Evolutionary conservation across 2,113 vertebrate genomes (phyloP).

Genomic region (Megaptera novaeangliae): DNA sequence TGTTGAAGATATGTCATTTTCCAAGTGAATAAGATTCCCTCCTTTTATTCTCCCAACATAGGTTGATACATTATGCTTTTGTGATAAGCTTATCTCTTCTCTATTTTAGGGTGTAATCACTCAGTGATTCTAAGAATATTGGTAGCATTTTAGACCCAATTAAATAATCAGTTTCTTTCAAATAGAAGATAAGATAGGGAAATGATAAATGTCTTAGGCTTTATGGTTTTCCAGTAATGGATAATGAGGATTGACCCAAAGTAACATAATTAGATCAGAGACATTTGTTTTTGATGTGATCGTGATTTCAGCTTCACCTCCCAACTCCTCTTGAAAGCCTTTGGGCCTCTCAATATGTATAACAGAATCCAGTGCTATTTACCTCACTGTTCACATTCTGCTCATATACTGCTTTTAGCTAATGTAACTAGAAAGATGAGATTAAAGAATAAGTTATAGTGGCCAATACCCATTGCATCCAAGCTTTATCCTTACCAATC

Average conservation of each 20-base stretch:
- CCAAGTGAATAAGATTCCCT: background rate
- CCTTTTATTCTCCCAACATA: background rate
- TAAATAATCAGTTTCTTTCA: conserved; percentile 12
- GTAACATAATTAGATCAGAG: conserved; percentile 29
- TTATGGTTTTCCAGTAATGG: conserved; percentile 29
- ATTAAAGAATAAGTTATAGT: background rate
- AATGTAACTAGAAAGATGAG: background rate
- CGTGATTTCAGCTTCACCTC: background rate
- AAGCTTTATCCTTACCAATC: background rate
- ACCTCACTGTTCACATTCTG: background rate
- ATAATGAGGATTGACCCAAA: conserved; percentile 38
- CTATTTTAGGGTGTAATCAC: background rate
- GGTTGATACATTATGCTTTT: conserved; percentile 15
- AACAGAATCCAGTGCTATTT: background rate
- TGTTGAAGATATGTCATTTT: background rate
- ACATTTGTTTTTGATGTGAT: conserved; percentile 20
- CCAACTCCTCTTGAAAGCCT: background rate
- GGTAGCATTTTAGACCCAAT: conserved; percentile 18
- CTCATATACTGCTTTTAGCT: background rate
- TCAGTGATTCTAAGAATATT: conserved; percentile 12
- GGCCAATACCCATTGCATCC: background rate
- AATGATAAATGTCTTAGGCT: conserved; percentile 41
- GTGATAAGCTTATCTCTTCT: conserved; percentile 42
- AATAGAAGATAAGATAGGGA: conserved; percentile 41
- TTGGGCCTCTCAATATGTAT: background rate